Base-by-base conservation (phyloP, 2,113 vertebrate genomes). In the Nothoprocta perdicaria region DNA sequence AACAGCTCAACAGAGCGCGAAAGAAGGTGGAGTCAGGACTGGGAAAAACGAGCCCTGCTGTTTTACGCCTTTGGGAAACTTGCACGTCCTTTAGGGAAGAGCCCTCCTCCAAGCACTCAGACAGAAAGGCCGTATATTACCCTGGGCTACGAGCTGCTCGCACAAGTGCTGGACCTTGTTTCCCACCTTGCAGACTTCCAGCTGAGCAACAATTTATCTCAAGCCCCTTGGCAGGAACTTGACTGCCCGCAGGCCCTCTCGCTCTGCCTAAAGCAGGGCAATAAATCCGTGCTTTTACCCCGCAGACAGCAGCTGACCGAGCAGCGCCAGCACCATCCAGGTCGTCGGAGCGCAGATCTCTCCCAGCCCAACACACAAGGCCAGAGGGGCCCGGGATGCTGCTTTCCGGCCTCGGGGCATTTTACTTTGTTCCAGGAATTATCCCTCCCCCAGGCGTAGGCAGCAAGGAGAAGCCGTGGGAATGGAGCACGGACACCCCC, bases 401-500 rank as follows among this genome's bases (percentile, higher is more conserved):
- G 85, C 24, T 91, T 88, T 94, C 84, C 71, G 89, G 66, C 90
- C 91, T 87, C 63, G 2, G 35, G 84, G 90, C 74, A 96, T 95
- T 94, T 89, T 4, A 67, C 81, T 85, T 74, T 67, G 75, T 86
- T 94, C 68, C 84, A 89, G 61, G 57, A 63, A 24, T 5, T 3
- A 74, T 90, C 95, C 92, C 94, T 90, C 88, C 95, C 84, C 90
- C 83, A 92, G 81, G 80, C 68, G 79, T 31, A 74, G 71, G 82
- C 91, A 94, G 80, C 94, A 95, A 92, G 88, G 72, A 92, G 90
- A 94, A 96, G 95, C 85, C 94, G 92, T 92, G 92, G 93, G 94
- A 96, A 96, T 93, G 94, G 91, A 91, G 91, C 95, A 85, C 86
- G 61, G 35, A 82, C 85, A 89, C 81, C 90, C 85, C 31, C 15